phyloP scores from a whole-genome alignment of 2,888 invertebrate species.

The Encarsia formosa region DNA sequence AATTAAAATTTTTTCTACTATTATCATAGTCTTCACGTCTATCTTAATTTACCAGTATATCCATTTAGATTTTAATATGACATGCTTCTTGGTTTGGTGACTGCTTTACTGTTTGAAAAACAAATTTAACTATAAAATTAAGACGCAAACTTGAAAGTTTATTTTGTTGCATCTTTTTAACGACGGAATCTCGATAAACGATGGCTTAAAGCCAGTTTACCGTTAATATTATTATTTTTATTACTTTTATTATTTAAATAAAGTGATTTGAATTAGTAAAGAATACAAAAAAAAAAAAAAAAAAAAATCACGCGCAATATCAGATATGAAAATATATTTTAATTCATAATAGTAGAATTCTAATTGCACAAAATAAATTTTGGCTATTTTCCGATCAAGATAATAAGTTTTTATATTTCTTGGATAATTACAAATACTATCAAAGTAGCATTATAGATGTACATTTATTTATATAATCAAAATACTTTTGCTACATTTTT shows the following conservation, averaged over 20 bases:
- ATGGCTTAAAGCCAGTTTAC: slow-evolving; percentile 12
- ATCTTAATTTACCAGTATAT: background rate
- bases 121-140: slow-evolving; percentile 15
- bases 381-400: no score
- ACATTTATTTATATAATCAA: slow-evolving; percentile 29
- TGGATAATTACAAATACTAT: slow-evolving; percentile 43
- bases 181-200: slow-evolving; percentile 7
- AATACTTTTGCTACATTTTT: slow-evolving; percentile 40
- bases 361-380: slow-evolving; percentile 38
- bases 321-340: slow-evolving; percentile 6
- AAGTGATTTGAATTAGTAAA: slow-evolving; percentile 6
- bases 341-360: slow-evolving; percentile 16
- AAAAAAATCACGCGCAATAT: slow-evolving; percentile 27
- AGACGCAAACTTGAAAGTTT: slow-evolving; percentile 23
- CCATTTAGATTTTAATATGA: background rate
- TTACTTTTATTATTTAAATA: no score
- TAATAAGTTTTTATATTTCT: no score
- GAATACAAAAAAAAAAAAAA: slow-evolving; percentile 5
- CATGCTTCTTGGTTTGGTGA: slow-evolving; percentile 36
- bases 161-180: background rate
- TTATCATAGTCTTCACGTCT: no score
- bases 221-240: slow-evolving; percentile 26
- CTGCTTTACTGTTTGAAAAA: slow-evolving; percentile 22
- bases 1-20: no score
- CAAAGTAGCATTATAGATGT: slow-evolving; percentile 42